Evolutionary conservation across 2,888 invertebrate species (phyloP).

Genomic region (Himalopsyche anomala): DNA sequence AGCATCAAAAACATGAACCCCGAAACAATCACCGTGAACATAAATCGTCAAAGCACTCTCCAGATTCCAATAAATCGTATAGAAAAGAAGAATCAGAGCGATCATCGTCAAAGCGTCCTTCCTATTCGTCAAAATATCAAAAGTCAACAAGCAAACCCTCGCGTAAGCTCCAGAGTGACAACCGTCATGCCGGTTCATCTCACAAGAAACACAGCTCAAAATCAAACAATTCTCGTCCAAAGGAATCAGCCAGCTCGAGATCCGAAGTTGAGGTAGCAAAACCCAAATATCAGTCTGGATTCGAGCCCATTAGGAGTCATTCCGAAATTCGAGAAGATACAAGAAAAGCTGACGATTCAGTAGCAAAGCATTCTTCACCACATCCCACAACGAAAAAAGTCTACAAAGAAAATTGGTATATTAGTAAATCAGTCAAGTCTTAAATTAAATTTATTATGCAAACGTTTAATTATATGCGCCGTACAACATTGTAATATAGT

Average conservation of each 20-base stretch:
- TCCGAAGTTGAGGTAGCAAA: conserved; percentile 71
- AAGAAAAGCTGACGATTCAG: conserved; percentile 52
- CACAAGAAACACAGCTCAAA: conserved; percentile 68
- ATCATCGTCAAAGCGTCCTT: conserved; percentile 47
- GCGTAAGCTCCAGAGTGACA: conserved; percentile 49
- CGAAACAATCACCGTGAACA: conserved; percentile 41
- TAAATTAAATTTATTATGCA: conserved; percentile 45
- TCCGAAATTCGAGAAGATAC: conserved; percentile 43
- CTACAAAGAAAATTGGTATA: conserved; percentile 75
- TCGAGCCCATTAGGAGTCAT: conserved; percentile 70
- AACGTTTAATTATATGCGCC: conserved; percentile 42
- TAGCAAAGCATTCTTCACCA: conserved; percentile 66
- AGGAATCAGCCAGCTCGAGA: conserved; percentile 69
- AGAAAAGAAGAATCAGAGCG: conserved; percentile 54
- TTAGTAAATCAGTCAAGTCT: conserved; percentile 72
- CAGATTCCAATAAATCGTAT: conserved; percentile 53
- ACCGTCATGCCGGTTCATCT: conserved; percentile 52
- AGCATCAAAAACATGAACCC: conserved; percentile 57
- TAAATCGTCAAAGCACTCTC: conserved; percentile 48
- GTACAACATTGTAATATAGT: conserved; percentile 42
- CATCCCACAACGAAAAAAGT: conserved; percentile 72
- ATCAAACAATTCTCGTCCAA: conserved; percentile 67
- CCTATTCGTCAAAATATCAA: conserved; percentile 50
- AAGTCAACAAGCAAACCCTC: conserved; percentile 49
- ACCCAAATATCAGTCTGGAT: conserved; percentile 76